Evolutionary conservation across 2,888 invertebrate species (phyloP).

Genomic region (Nycteola revayana): DNA sequence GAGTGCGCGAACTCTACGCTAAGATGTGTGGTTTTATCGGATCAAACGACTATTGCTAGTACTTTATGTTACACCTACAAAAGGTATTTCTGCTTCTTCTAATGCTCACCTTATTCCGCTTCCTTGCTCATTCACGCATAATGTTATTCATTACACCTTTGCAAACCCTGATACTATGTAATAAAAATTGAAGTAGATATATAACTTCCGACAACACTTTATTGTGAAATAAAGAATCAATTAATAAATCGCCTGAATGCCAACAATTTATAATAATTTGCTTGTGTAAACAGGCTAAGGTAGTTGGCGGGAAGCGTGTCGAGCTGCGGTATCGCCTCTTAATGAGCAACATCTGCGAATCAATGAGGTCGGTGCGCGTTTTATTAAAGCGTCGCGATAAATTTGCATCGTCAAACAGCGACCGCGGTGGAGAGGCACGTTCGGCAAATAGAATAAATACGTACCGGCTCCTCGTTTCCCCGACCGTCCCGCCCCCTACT

Average conservation of each 20-base stretch:
- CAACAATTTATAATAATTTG: conserved; percentile 55
- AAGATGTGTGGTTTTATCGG: conserved; percentile 57
- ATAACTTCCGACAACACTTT: too few relatives aligned
- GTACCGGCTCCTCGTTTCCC: conserved; percentile 51
- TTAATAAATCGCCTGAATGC: too few relatives aligned
- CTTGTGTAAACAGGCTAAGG: conserved; percentile 50
- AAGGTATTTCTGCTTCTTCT: conserved; percentile 54
- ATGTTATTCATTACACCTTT: too few relatives aligned
- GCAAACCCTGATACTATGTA: conserved; percentile 22
- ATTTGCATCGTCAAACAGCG: conserved; percentile 78
- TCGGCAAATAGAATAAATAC: conserved; percentile 79
- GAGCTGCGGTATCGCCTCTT: conserved; percentile 46
- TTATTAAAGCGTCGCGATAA: conserved; percentile 75
- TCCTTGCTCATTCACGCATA: conserved; percentile 33
- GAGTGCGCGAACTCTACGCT: conserved; percentile 37
- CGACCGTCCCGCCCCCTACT: conserved; percentile 48
- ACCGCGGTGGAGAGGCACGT: conserved; percentile 70
- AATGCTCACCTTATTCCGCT: conserved; percentile 49
- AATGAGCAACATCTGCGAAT: conserved; percentile 72
- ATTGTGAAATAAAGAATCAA: too few relatives aligned
- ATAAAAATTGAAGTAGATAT: conserved; percentile 7
- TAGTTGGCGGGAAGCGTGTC: conserved; percentile 36
- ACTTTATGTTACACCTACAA: conserved; percentile 55
- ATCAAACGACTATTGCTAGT: conserved; percentile 56
- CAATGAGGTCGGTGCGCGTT: conserved; percentile 68